Conservation (phyloP, 2,888 invertebrate genomes). For the Acanthosepion pharaonis region DNA sequence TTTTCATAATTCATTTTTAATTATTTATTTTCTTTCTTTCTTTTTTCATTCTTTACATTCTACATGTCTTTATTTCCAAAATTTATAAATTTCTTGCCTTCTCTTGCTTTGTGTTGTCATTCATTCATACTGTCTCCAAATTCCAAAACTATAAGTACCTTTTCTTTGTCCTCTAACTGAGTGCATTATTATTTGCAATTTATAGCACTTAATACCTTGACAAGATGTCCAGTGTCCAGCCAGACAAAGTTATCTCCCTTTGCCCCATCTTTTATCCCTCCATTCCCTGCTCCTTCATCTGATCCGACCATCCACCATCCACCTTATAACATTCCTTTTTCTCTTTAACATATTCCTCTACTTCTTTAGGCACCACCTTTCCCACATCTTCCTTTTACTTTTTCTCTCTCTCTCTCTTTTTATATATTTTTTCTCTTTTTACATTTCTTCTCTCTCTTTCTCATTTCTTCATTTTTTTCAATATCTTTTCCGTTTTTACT, state of each 20-base stretch:
- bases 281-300: not conserved
- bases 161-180: not conserved
- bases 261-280: not conserved
- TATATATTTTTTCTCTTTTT: not conserved
- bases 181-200: not conserved
- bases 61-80: not conserved
- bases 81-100: not conserved
- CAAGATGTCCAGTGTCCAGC: not conserved
- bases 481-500: no score
- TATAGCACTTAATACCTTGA: not conserved
- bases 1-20: not conserved
- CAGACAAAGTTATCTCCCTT: not conserved
- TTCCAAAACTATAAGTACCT: not conserved
- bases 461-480: no score
- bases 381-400: not conserved
- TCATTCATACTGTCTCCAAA: not conserved
- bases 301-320: not conserved
- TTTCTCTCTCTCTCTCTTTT: not conserved
- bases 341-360: not conserved
- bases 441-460: not conserved
- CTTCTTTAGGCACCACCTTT: not conserved
- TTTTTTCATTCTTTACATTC: not conserved
- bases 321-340: not conserved
- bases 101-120: not conserved
- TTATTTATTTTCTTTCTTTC: not conserved